Evolutionary conservation across 2,797 vertebrate species (phyloP).

Genomic region (Anas bernieri): DNA sequence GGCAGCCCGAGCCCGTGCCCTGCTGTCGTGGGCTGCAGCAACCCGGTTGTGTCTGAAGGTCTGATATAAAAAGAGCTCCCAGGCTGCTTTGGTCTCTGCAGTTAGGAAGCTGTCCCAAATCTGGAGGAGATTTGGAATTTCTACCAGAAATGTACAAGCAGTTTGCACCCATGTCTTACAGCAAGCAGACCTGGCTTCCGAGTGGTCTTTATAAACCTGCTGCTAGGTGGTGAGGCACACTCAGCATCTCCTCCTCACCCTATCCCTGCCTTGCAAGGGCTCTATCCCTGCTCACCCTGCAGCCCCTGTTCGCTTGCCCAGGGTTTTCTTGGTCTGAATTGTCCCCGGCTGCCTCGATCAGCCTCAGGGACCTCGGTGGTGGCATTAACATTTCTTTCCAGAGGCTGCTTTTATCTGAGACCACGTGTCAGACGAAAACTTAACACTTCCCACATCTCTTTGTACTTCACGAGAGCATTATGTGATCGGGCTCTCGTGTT

Average conservation of each 20-base stretch:
- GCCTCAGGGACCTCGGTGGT: not conserved
- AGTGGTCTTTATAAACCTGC: not conserved
- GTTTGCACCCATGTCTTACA: not conserved
- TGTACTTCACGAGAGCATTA: not conserved
- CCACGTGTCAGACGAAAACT: not conserved
- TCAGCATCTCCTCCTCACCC: not conserved
- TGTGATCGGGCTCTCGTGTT: fast-evolving
- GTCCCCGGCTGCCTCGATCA: not conserved
- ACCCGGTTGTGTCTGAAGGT: not conserved
- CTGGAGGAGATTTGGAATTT: not conserved
- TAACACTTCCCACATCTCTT: not conserved
- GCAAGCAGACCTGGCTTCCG: not conserved
- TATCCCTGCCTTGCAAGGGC: not conserved
- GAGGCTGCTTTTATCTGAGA: not conserved
- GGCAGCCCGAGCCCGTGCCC: not conserved
- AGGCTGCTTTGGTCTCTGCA: not conserved
- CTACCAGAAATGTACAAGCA: not conserved
- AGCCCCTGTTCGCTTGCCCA: fast-evolving
- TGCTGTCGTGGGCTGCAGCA: not conserved
- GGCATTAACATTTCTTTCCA: not conserved
- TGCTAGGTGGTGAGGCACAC: not conserved
- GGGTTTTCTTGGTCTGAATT: not conserved
- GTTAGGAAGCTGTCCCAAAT: not conserved
- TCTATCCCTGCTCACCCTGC: not conserved
- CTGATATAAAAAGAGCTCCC: not conserved